Evolutionary conservation across 2,113 vertebrate species (phyloP).

Genomic region (Lynx canadensis): DNA sequence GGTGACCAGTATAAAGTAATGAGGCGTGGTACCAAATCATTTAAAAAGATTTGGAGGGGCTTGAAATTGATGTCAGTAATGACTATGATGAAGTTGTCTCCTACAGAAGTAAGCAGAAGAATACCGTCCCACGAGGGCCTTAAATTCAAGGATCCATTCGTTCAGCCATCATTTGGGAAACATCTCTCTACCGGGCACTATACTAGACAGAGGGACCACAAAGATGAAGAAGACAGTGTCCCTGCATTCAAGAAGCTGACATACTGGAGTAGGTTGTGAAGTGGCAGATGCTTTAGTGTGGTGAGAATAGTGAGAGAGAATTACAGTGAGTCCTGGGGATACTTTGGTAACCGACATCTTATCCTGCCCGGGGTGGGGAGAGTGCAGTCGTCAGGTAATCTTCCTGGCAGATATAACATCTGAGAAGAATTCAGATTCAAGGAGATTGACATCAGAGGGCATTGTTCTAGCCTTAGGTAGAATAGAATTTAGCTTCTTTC

Average conservation of each 20-base stretch:
- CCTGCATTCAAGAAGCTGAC: background rate
- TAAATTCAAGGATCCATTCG: background rate
- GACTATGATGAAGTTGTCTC: background rate
- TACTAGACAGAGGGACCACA: background rate
- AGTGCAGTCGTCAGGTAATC: background rate
- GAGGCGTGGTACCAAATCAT: background rate
- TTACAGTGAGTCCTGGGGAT: background rate
- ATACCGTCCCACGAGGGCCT: background rate
- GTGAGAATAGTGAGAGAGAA: background rate
- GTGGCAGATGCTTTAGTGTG: background rate
- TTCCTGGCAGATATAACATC: background rate
- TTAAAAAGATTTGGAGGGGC: background rate
- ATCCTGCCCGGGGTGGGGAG: background rate
- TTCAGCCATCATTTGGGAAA: background rate
- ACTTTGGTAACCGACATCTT: background rate
- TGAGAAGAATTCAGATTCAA: background rate
- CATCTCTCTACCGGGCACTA: background rate
- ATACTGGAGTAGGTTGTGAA: background rate
- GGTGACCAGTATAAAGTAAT: background rate
- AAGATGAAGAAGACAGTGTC: background rate
- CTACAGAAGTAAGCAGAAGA: background rate
- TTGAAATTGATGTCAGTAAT: conserved; percentile 1
- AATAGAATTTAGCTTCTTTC: background rate
- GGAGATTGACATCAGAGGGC: background rate
- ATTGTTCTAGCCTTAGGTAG: background rate